phyloP scores from a whole-genome alignment of 1,140 invertebrate genomes.

The Neoseiulus cucumeris region DNA sequence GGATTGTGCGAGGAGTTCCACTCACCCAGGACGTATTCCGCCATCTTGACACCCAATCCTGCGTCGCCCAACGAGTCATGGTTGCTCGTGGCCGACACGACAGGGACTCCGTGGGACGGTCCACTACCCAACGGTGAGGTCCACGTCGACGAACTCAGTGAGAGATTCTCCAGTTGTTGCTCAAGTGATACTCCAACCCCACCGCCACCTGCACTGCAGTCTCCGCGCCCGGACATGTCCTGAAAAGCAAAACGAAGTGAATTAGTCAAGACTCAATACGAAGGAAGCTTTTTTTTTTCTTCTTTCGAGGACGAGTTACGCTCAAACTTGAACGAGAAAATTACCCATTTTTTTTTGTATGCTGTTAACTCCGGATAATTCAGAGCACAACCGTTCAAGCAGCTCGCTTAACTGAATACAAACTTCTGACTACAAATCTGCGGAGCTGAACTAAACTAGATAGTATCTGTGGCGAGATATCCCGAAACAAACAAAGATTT shows the following conservation, averaged over 20 bases:
- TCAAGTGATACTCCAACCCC: background rate
- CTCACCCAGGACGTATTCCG: constrained; percentile 66
- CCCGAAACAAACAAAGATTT: too few species aligned
- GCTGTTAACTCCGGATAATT: too few species aligned
- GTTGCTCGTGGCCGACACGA: background rate
- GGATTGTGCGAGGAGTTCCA: background rate
- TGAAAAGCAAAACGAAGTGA: background rate
- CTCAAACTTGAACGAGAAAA: too few species aligned
- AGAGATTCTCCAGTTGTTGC: background rate
- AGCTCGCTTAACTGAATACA: too few species aligned
- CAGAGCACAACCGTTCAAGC: too few species aligned
- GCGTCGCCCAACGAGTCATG: constrained; percentile 2
- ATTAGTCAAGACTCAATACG: too few species aligned
- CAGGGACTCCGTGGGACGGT: background rate
- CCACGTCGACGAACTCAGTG: constrained; percentile 4
- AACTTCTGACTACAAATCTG: too few species aligned
- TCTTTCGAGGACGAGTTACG: too few species aligned
- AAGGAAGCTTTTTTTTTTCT: too few species aligned
- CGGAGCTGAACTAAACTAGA: too few species aligned
- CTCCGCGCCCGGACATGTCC: constrained; percentile 7
- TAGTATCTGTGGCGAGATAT: too few species aligned
- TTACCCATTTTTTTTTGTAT: too few species aligned
- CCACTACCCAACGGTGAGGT: background rate
- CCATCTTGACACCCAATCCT: constrained; percentile 86
- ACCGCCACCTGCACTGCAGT: background rate